Evolutionary conservation across 2,888 invertebrate species (phyloP), one percentile per base, ranked within the genome.

Genomic region (Drosophila prostipennis): DNA sequence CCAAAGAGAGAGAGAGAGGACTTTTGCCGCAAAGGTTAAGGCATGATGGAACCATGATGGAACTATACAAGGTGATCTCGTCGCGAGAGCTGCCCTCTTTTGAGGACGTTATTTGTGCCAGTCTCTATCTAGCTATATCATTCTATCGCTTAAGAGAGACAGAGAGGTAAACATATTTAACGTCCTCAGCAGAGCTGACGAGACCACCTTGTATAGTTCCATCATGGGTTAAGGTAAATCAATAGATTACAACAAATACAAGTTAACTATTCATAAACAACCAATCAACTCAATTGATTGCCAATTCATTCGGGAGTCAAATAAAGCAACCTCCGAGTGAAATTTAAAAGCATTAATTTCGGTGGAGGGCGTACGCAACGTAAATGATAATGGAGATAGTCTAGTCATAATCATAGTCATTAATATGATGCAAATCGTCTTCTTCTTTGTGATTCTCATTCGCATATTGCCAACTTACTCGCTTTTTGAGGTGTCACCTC

Each of bases 201-300:
- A n/a, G n/a, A n/a, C n/a, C n/a, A n/a, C n/a, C n/a, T n/a, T n/a
- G n/a, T n/a, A n/a, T n/a, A n/a, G n/a, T n/a, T n/a, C n/a, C n/a
- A n/a, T n/a, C n/a, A n/a, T n/a, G n/a, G 80, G 82, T 77, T 74
- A 67, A 55, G 68, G 49, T 36, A 58, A 78, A 82, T 82, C 83
- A 80, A 80, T 80, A 80, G 32, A 63, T 43, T 23, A 34, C 68
- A 64, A 55, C 14, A 43, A 60, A 39, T 46, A 51, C n/a, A 13
- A 54, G 10, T 61, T 39, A 39, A 63, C 32, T 63, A 39, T 39
- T 63, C 32, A 58, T 61, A 36, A 52, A 19, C 16, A 34, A 16
- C 45, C 43, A 39, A 39, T 34, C 26, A 68, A 39, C 16, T 11
- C 1, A 64, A 64, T 53, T 68, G 55, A 68, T 55, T 34, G 16